Evolutionary conservation across 2,113 vertebrate genomes (phyloP).

Genomic region (Thermophis baileyi): DNA sequence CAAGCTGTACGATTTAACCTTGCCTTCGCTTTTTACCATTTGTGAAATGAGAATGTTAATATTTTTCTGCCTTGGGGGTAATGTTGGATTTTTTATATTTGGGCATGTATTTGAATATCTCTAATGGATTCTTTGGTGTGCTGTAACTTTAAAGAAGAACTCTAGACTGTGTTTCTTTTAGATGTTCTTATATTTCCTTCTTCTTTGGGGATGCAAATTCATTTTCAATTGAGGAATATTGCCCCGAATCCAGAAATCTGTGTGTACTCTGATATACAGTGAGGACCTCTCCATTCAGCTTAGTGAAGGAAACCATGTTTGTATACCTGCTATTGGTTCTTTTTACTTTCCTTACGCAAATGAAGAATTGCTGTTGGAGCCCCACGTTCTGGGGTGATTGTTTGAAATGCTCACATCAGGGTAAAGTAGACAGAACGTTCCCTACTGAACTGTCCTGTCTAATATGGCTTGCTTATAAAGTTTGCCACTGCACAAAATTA

Average conservation of each 20-base stretch:
- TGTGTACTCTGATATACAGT: neutral
- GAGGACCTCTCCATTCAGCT: neutral
- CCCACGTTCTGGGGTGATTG: neutral
- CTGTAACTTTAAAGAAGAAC: neutral
- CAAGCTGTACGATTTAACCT: neutral
- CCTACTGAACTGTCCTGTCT: neutral
- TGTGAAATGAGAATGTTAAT: neutral
- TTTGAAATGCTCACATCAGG: neutral
- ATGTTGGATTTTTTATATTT: neutral
- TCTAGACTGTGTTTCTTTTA: neutral
- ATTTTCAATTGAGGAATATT: slow-evolving; percentile 14
- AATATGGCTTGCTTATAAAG: neutral
- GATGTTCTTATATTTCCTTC: neutral
- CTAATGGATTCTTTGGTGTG: neutral
- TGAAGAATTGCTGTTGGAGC: neutral
- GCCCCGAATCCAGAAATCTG: neutral
- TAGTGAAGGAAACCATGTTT: neutral
- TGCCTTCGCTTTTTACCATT: neutral
- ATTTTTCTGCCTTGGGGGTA: neutral
- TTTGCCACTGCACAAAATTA: neutral
- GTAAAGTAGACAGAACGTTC: neutral
- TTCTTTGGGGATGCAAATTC: slow-evolving; percentile 28
- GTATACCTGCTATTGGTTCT: neutral
- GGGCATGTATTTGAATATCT: neutral
- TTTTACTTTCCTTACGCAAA: neutral